Evolutionary conservation across 2,113 vertebrate species (phyloP).

Genomic region (Zonotrichia leucophrys): DNA sequence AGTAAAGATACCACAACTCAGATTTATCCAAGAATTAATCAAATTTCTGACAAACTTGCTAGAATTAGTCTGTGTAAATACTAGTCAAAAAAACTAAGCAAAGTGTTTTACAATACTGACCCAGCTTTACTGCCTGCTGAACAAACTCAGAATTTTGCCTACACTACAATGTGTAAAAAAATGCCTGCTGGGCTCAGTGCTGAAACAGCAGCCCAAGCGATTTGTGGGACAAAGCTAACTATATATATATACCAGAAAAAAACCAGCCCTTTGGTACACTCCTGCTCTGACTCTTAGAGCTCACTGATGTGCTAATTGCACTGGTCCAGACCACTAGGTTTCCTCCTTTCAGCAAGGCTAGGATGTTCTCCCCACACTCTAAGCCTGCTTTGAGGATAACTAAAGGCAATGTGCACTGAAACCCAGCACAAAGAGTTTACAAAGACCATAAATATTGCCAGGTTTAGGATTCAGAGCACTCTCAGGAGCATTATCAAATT

Average conservation of each 20-base stretch:
- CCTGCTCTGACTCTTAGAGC: neutral
- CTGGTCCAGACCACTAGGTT: neutral
- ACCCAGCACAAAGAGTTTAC: neutral
- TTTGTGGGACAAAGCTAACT: neutral
- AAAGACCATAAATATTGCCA: neutral
- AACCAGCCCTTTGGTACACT: neutral
- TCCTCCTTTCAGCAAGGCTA: neutral
- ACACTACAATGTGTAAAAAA: neutral
- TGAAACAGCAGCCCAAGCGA: neutral
- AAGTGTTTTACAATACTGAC: neutral
- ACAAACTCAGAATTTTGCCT: neutral
- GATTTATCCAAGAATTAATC: neutral
- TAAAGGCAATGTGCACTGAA: neutral
- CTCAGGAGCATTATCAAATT: neutral
- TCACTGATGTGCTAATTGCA: neutral
- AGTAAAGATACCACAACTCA: neutral
- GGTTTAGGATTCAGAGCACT: neutral
- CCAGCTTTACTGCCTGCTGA: neutral
- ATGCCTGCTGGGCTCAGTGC: neutral
- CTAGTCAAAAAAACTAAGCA: neutral
- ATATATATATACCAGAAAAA: rapidly evolving
- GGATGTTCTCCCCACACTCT: neutral
- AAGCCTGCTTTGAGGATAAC: neutral
- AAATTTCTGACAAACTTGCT: neutral
- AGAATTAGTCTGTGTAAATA: neutral